Conservation (phyloP, 2,113 vertebrate genomes). For the Caranx melampygus region DNA sequence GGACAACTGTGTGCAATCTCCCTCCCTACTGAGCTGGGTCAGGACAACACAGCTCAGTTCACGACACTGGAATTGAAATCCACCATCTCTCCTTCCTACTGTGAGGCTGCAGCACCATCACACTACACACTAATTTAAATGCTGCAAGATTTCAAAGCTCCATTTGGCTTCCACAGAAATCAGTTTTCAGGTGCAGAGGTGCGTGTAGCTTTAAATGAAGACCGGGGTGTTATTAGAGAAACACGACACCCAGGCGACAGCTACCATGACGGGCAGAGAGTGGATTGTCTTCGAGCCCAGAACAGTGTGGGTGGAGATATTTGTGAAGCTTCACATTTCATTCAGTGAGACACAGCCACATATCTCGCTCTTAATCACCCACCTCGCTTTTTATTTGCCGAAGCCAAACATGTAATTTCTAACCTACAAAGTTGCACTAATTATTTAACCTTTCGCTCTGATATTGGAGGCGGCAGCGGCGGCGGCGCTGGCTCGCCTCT, state of each 20-base stretch:
- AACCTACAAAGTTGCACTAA: constrained; percentile 35
- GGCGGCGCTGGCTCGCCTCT: not conserved
- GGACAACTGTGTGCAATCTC: not conserved
- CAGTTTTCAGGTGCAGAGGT: not conserved
- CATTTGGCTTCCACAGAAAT: not conserved
- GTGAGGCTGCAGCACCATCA: no score
- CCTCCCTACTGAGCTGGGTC: no score
- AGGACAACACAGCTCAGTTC: no score
- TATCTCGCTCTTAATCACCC: constrained; percentile 59
- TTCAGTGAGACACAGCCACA: constrained; percentile 28
- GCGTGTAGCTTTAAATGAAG: not conserved
- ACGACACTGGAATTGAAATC: no score
- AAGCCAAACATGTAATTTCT: constrained; percentile 44
- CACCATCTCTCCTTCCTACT: no score
- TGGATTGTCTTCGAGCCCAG: constrained; percentile 60
- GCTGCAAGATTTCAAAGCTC: not conserved
- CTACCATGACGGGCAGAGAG: constrained; percentile 16
- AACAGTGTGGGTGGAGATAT: constrained; percentile 69
- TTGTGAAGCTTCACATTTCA: constrained; percentile 54
- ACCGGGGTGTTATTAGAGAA: constrained; percentile 16
- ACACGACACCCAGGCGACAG: constrained; percentile 3
- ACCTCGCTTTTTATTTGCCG: constrained; percentile 29
- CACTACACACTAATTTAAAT: no score
- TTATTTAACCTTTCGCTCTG: constrained; percentile 37
- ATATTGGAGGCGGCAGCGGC: not conserved